phyloP scores from a whole-genome alignment of 2,113 vertebrate species.

The Epinephelus lanceolatus region DNA sequence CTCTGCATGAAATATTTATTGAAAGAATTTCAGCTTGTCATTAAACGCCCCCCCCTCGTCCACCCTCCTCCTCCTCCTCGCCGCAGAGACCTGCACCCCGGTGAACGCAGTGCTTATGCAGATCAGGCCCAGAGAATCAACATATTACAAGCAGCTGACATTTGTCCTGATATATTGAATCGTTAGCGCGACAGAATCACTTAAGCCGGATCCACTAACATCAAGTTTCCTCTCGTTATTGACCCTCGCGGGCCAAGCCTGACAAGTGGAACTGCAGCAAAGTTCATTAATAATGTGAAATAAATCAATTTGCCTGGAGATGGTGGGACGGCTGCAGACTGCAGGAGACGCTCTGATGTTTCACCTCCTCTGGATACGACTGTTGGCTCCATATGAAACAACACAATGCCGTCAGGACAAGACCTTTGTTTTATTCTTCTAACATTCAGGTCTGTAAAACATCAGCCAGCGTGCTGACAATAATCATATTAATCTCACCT shows the following conservation, averaged over 20 bases:
- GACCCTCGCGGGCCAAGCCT: constrained; percentile 91
- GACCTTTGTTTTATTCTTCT: no score
- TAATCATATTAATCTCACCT: no score
- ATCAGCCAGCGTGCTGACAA: no score
- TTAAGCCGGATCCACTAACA: constrained; percentile 95
- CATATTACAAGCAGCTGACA: constrained; percentile 95
- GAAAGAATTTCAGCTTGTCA: no score
- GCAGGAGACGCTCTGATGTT: constrained; percentile 41
- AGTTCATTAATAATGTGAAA: constrained; percentile 99
- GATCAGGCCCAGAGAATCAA: constrained; percentile 91
- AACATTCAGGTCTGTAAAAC: no score
- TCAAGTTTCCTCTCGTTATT: constrained; percentile 97
- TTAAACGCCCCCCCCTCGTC: no score
- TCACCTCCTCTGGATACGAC: background rate
- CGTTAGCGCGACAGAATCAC: constrained; percentile 95
- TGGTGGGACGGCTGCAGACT: constrained; percentile 83
- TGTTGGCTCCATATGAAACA: no score
- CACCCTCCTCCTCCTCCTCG: background rate
- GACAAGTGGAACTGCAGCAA: constrained; percentile 95
- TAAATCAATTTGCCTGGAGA: constrained; percentile 95
- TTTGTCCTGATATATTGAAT: constrained; percentile 97
- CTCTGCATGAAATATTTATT: no score
- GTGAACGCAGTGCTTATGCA: constrained; percentile 87
- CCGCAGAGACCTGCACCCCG: background rate
- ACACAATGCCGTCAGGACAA: no score